Base-by-base conservation (phyloP, 2,888 invertebrate species). In the Hydropsyche betteni region DNA sequence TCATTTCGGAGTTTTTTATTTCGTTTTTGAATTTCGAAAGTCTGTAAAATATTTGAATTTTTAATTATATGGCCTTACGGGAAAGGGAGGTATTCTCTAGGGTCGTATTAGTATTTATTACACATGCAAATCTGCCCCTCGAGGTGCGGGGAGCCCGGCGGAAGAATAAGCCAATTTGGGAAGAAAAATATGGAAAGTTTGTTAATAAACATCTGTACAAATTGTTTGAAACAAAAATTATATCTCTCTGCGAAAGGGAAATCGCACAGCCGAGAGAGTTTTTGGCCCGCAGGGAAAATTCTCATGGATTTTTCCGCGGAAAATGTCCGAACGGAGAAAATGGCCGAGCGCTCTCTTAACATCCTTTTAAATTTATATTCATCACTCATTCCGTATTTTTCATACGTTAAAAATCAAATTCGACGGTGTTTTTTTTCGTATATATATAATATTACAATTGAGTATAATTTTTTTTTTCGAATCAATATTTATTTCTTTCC, bases 181-280 rank as follows among this genome's bases (percentile, higher is more conserved):
- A 76, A 70, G 77, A 70, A 70, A 70, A 70, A 70, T 70, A 70
- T 70, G 73, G 51, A 76, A 77, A 77, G 75, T 77, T 77, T 77
- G 74, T 76, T 77, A 77, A 77, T 77, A 77, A 77, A 77, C 77
- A 77, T 77, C 77, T 77, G 77, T 75, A 71, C 69, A 75, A 76
- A 75, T 77, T 75, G 75, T 77, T 75, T 74, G 74, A 74, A 76
- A 75, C 75, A 77, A 77, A 77, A 77, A 77, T 77, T 75, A 75
- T 77, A 76, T 74, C 44, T 53, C 52, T 53, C n/a, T 24, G 58
- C 58, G 58, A 74, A 76, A 75, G 55, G 68, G 58, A 68, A 72
- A 70, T 69, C 69, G 53, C 69, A 44, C 69, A n/a, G 55, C 69
- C 50, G 61, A 69, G 69, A 69, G 69, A 14, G 8, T 16, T 58